phyloP scores from a whole-genome alignment of 2,113 vertebrate genomes.

The Eublepharis macularius region DNA sequence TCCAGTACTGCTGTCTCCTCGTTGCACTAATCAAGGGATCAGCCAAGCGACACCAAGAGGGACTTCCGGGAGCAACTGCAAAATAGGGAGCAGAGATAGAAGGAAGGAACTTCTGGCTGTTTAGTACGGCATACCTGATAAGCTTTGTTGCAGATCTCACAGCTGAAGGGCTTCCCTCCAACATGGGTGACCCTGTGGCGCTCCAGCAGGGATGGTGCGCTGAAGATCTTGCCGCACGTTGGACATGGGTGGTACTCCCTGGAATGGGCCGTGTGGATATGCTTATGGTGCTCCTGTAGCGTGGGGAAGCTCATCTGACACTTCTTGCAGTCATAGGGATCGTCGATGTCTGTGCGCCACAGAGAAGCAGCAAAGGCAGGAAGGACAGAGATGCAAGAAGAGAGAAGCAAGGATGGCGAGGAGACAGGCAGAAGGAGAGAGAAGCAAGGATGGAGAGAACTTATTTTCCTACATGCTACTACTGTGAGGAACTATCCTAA shows the following conservation, averaged over 20 bases:
- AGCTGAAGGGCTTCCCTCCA: constrained; percentile 86
- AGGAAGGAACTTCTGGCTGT: accelerated
- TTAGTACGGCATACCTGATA: constrained; percentile 77
- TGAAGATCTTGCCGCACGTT: constrained; percentile 83
- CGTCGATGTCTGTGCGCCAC: constrained; percentile 75
- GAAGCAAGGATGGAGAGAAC: background rate
- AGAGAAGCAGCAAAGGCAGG: background rate
- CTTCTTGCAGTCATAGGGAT: constrained; percentile 89
- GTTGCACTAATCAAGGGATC: background rate
- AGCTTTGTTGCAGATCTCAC: constrained; percentile 89
- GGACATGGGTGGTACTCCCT: constrained; percentile 86
- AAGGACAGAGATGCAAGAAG: too few species aligned
- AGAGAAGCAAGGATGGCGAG: background rate
- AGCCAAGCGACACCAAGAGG: background rate
- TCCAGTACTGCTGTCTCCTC: background rate
- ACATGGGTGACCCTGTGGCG: constrained; percentile 80
- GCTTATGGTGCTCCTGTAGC: constrained; percentile 83
- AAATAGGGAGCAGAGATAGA: accelerated
- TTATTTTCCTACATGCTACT: background rate
- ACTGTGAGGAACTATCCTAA: background rate
- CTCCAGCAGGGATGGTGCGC: constrained; percentile 79
- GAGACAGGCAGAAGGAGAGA: background rate
- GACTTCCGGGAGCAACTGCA: background rate
- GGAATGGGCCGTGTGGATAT: constrained; percentile 84
- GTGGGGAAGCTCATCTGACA: constrained; percentile 88